A percentile compares a stretch with the other conserved stretches of the same genome.
Evolutionary conservation across 1,140 invertebrate species (phyloP).

Genomic region (Macrotrachela quadricornifera): DNA sequence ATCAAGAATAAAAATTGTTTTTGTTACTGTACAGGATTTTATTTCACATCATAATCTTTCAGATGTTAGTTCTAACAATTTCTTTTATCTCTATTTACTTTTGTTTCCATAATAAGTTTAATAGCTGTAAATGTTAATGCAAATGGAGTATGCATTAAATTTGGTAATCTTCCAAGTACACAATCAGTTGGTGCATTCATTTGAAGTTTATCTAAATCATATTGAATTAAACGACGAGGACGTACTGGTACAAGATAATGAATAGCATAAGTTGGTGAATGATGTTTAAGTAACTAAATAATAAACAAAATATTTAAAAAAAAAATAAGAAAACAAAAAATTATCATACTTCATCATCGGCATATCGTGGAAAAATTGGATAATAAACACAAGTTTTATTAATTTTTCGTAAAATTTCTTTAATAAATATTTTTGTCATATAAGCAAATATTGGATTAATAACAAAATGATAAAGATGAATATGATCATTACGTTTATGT

Average conservation of each 20-base stretch:
- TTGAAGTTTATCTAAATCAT: constrained; percentile 20
- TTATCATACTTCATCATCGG: not conserved
- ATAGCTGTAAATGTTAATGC: too few relatives aligned
- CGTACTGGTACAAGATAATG: constrained; percentile 27
- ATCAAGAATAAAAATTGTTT: too few relatives aligned
- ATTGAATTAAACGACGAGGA: constrained; percentile 23
- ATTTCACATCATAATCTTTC: too few relatives aligned
- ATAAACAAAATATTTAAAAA: not conserved
- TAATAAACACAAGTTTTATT: constrained; percentile 29
- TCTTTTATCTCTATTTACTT: too few relatives aligned
- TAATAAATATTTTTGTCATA: constrained; percentile 25
- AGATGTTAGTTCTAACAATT: too few relatives aligned
- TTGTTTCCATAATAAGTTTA: constrained; percentile 29
- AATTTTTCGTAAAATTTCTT: constrained; percentile 23
- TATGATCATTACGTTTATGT: constrained; percentile 30
- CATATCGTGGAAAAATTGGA: constrained; percentile 21
- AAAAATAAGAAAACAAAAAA: not conserved
- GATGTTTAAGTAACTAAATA: constrained; percentile 17
- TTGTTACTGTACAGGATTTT: too few relatives aligned
- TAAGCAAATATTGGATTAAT: constrained; percentile 38
- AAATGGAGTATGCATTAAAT: too few relatives aligned
- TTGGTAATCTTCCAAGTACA: too few relatives aligned
- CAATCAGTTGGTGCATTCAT: constrained; percentile 26
- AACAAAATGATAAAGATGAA: constrained; percentile 33
- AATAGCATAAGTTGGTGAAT: constrained; percentile 21